A percentile compares a stretch with the other conserved stretches of the same genome.
These are phyloP conservation scores for Nematostella vectensis DNA, from an alignment of 92 coral and sea anemone genomes.

Conservation along the genomic window DNA sequence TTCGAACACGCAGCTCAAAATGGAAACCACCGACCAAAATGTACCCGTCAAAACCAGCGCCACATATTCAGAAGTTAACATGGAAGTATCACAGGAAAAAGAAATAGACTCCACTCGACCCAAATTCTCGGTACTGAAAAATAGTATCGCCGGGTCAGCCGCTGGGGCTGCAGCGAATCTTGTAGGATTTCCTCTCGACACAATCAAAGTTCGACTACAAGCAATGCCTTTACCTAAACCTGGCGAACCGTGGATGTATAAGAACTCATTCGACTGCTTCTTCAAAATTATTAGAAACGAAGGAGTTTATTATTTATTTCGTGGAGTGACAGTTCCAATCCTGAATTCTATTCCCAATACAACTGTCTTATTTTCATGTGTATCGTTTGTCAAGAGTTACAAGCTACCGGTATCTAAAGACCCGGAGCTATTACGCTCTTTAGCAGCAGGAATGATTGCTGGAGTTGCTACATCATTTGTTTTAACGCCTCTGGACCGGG, in stretches of 20 bases:
- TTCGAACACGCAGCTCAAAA: too few relatives aligned
- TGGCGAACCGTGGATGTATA: slow-evolving; percentile 6
- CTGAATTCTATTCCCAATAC: neutral
- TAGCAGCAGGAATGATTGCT: neutral
- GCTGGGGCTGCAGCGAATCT: slow-evolving; percentile 3
- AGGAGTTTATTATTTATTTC: slow-evolving; percentile 1
- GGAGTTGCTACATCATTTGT: slow-evolving; percentile 1
- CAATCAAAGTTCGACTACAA: slow-evolving; percentile 4
- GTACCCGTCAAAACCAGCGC: too few relatives aligned
- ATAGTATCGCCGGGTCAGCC: neutral
- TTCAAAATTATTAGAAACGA: neutral
- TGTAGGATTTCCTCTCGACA: slow-evolving; percentile 1
- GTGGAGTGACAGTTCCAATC: neutral
- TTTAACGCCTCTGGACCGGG: neutral
- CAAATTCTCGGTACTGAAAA: neutral
- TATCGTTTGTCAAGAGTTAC: neutral
- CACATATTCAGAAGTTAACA: too few relatives aligned
- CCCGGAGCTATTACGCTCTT: neutral
- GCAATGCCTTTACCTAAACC: slow-evolving; percentile 1
- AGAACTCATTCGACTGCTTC: neutral
- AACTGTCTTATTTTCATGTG: neutral
- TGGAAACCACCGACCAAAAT: too few relatives aligned
- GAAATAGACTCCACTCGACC: too few relatives aligned
- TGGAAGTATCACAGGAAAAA: too few relatives aligned
- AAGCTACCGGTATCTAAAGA: neutral